Percentiles rank a stretch among this genome's conserved stretches.
These are phyloP conservation scores for Sardina pilchardus DNA, from an alignment of 2,113 vertebrate species.

Conservation along the genomic window DNA sequence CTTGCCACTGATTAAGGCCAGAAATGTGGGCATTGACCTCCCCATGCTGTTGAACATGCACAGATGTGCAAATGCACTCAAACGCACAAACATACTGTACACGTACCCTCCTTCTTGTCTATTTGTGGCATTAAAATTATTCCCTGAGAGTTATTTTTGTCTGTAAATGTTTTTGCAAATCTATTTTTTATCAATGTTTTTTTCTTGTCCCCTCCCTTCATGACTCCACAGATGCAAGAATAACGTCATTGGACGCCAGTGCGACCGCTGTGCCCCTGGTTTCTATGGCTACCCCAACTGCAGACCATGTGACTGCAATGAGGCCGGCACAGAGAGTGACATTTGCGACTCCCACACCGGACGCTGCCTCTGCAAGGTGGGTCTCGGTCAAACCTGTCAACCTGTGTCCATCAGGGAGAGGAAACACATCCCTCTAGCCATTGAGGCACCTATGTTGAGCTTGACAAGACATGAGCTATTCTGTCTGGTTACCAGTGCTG, in stretches of 20 bases:
- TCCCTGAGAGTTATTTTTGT: background rate
- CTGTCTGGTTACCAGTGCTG: background rate
- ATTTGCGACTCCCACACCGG: slow-evolving; percentile 82
- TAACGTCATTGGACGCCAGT: slow-evolving; percentile 85
- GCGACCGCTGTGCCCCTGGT: slow-evolving; percentile 84
- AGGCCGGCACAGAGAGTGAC: slow-evolving; percentile 76
- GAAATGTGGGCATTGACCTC: background rate
- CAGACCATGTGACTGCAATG: slow-evolving; percentile 83
- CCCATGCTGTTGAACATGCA: background rate
- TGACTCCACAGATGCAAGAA: slow-evolving; percentile 81
- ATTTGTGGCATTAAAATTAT: background rate
- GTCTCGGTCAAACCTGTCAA: slow-evolving; percentile 18
- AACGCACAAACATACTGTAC: too few relatives aligned
- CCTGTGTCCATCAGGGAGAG: background rate
- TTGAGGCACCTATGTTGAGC: background rate
- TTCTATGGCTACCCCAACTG: slow-evolving; percentile 88
- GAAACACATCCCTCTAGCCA: background rate
- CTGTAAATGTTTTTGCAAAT: background rate
- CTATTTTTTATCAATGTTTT: background rate
- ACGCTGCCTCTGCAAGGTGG: slow-evolving; percentile 91
- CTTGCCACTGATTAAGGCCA: background rate
- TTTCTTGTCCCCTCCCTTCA: background rate
- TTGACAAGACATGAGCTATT: too few relatives aligned
- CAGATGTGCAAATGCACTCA: slow-evolving; percentile 15
- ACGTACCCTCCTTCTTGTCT: background rate